Evolutionary conservation across 2,888 invertebrate species (phyloP).

Genomic region (Pachycephus smyrnensis): DNA sequence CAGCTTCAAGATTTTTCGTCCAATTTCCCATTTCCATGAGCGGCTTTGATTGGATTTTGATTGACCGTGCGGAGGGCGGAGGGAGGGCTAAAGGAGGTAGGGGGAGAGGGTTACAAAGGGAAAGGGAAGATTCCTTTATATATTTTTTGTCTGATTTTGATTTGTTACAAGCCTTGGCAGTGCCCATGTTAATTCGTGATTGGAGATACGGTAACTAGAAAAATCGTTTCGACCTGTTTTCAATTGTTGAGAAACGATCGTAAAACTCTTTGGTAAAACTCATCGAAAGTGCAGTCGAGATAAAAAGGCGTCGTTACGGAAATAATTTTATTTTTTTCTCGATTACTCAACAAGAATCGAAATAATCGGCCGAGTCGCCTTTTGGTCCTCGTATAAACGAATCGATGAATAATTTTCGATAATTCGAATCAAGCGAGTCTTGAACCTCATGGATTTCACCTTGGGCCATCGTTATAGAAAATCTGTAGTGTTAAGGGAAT

Average conservation of each 20-base stretch:
- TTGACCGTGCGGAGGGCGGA: conserved; percentile 34
- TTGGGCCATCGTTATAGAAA: background rate
- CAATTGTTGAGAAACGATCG: background rate
- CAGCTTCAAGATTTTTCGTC: conserved; percentile 7
- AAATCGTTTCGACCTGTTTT: background rate
- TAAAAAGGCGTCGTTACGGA: background rate
- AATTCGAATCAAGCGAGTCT: background rate
- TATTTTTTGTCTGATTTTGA: conserved; percentile 25
- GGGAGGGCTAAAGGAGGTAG: too few relatives aligned
- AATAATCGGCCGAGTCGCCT: background rate
- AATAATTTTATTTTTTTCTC: background rate
- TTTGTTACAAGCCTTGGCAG: conserved; percentile 58
- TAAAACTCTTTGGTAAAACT: background rate
- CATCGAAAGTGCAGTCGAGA: background rate
- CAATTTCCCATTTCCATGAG: background rate
- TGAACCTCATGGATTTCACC: background rate
- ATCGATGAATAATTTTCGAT: background rate
- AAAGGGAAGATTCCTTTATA: background rate
- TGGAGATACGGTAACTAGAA: conserved; percentile 14
- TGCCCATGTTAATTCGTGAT: conserved; percentile 53
- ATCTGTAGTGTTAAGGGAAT: background rate
- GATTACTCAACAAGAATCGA: background rate
- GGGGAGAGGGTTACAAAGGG: background rate
- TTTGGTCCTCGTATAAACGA: background rate
- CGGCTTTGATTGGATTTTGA: conserved; percentile 44